These are phyloP conservation scores for Odontomyia ornata DNA, from an alignment of 2,888 invertebrate species.

Conservation along the genomic window DNA sequence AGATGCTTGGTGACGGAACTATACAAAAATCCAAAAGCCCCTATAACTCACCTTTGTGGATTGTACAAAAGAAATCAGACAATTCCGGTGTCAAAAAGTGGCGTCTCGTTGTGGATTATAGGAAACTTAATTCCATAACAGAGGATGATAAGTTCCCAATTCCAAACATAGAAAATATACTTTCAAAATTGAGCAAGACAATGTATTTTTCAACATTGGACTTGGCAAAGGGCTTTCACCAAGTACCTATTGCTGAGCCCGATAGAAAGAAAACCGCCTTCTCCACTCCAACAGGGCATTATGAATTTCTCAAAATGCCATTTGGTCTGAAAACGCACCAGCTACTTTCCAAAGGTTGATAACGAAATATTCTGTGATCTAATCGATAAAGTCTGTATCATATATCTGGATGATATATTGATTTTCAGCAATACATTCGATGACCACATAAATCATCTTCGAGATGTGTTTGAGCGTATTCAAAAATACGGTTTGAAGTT, in stretches of 20 bases:
- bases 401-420: slow-evolving; percentile 58
- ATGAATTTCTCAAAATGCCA: slow-evolving; percentile 7
- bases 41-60: slow-evolving; percentile 51
- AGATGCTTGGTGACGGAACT: slow-evolving; percentile 7
- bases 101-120: slow-evolving; percentile 50
- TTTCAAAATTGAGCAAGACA: slow-evolving; percentile 48
- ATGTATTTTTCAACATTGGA: slow-evolving; percentile 51
- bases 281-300: slow-evolving; percentile 3
- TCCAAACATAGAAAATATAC: slow-evolving; percentile 48
- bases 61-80: slow-evolving; percentile 49
- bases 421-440: slow-evolving; percentile 53
- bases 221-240: slow-evolving; percentile 54
- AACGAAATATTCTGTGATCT: slow-evolving; percentile 20
- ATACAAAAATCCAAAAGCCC: slow-evolving; percentile 46
- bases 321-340: slow-evolving; percentile 39
- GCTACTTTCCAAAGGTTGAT: slow-evolving; percentile 47
- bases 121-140: slow-evolving; percentile 49
- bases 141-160: slow-evolving; percentile 49
- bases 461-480: slow-evolving; percentile 52
- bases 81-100: slow-evolving; percentile 49
- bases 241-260: slow-evolving; percentile 49
- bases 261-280: slow-evolving; percentile 20
- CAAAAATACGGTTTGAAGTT: slow-evolving; percentile 51
- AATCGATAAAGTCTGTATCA: slow-evolving; percentile 55
- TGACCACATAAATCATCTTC: slow-evolving; percentile 53